A percentile compares a stretch with the other conserved stretches of the same genome.
phyloP scores from a whole-genome alignment of 2,797 vertebrate genomes.

The Coluber constrictor region DNA sequence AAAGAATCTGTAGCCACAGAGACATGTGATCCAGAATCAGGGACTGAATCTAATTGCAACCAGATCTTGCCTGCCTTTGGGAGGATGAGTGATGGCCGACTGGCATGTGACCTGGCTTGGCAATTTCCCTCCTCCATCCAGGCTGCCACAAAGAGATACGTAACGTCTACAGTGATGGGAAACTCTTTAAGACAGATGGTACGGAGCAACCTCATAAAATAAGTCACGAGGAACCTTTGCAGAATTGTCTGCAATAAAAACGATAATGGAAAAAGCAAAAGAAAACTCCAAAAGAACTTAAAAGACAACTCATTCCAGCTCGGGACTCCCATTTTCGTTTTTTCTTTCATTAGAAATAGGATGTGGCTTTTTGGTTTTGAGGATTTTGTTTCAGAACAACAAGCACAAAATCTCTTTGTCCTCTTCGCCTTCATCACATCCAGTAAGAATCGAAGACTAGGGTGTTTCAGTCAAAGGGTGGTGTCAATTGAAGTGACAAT shows the following conservation, averaged over 20 bases:
- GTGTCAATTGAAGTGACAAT: background rate
- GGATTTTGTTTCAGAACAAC: slow-evolving; percentile 15
- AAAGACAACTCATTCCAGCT: slow-evolving; percentile 63
- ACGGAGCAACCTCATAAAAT: slow-evolving; percentile 76
- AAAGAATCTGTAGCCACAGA: slow-evolving; percentile 76
- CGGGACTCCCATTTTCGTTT: slow-evolving; percentile 41
- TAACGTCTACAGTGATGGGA: slow-evolving; percentile 78
- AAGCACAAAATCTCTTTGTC: slow-evolving; percentile 38
- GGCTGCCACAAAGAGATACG: slow-evolving; percentile 73
- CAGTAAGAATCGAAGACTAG: background rate
- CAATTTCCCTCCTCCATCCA: slow-evolving; percentile 66
- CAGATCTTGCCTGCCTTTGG: slow-evolving; percentile 76
- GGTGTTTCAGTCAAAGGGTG: background rate
- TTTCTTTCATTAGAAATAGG: slow-evolving; percentile 30
- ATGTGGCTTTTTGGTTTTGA: slow-evolving; percentile 16
- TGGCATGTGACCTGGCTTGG: slow-evolving; percentile 78
- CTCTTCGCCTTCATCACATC: slow-evolving; percentile 13
- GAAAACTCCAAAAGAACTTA: slow-evolving; percentile 59
- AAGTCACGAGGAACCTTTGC: slow-evolving; percentile 75
- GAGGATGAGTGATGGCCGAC: slow-evolving; percentile 74
- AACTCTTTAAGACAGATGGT: slow-evolving; percentile 75
- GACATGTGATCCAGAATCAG: slow-evolving; percentile 73
- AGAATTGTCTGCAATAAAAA: slow-evolving; percentile 75
- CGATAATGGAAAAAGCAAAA: slow-evolving; percentile 79
- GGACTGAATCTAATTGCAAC: slow-evolving; percentile 80